Base-by-base conservation (phyloP, 1,140 invertebrate species). In the Drosophila subobscura region DNA sequence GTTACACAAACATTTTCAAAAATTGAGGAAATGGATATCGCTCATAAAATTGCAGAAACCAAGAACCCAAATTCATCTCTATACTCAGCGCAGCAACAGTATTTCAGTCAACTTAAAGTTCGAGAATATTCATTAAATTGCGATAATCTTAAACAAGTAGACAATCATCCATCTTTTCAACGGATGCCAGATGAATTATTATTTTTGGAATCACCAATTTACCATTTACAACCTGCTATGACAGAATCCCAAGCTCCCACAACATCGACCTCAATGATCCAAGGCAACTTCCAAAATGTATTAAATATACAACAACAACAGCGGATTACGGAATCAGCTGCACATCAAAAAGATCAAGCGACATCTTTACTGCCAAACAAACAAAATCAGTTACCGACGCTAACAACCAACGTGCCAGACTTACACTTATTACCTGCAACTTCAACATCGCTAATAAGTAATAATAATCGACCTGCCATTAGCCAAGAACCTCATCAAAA, bases 271-370 rank as follows among this genome's bases (percentile, higher is more conserved):
- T 56, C 61, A n/a, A 50, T 68, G 40, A 75, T 81, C 37, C 78
- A 76, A 52, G 71, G 71, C 16, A 83, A 78, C 47, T 71, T 73
- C 16, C 79, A 76, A 71, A 84, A 86, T 75, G 55, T 84, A 22
- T 70, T 75, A 16, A 67, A 61, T 44, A 40, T 73, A 23, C 75
- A 80, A 65, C 77, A 80, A 65, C 77, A 60, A 51, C 73, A 81
- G 27, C 72, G 81, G 44, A 58, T 70, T 2, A 93, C 92, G 65
- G 59, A 64, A 6, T 93, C 92, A 1, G 93, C 92, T 74, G 52
- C 55, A n/a, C 54, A 73, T 4, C 64, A 64, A 16, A 23, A 16
- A 37, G 55, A 63, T 16, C 12, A 63, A 46, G 25, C 71, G 40
- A 65, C 61, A 8, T 41, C 61, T 14, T 51, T 63, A 42, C 47